Base-by-base conservation (phyloP, 2,797 vertebrate species). In the Champsocephalus esox region DNA sequence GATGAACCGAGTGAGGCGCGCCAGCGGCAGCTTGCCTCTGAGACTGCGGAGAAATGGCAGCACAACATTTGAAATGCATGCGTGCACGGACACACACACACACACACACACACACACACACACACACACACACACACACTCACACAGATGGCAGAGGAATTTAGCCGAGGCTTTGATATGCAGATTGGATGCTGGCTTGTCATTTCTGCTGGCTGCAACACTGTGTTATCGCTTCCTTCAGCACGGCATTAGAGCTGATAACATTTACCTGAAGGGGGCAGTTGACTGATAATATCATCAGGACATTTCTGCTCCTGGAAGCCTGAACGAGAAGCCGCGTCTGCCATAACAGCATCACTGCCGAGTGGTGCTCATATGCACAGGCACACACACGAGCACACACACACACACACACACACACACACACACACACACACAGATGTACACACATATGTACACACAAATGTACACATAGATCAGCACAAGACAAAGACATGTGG, bases 181-280 rank as follows among this genome's bases (percentile, higher is more conserved):
- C 83, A 92, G 88, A 94, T 92, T 82, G 77, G 83, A 82, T 72
- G 83, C 85, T 77, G 86, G 87, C 84, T 84, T 81, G 88, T 91
- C 86, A 82, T 91, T 83, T 88, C 81, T 87, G 77, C 86, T 84
- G 88, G 89, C 88, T 88, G 82, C 86, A 73, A 75, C 81, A 50
- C 82, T 58, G 75, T 50, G 85, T 90, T 92, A 92, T 90, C 87
- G 32, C 79, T 38, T 85, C 80, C 77, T 83, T 80, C 82, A 81
- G 84, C 84, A 62, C 81, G 70, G 64, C 84, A 88, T 92, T 83
- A 81, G 77, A 81, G 82, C 80, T 75, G 91, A 93, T 92, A 92
- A 92, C 86, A 80, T 91, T 89, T 71, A 91, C 90, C 92, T 92
- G 92, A 88, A 91, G 90, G 91, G 87, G 84, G 78, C 84, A 82